phyloP scores from a whole-genome alignment of 2,113 vertebrate genomes.

The Siniperca chuatsi region DNA sequence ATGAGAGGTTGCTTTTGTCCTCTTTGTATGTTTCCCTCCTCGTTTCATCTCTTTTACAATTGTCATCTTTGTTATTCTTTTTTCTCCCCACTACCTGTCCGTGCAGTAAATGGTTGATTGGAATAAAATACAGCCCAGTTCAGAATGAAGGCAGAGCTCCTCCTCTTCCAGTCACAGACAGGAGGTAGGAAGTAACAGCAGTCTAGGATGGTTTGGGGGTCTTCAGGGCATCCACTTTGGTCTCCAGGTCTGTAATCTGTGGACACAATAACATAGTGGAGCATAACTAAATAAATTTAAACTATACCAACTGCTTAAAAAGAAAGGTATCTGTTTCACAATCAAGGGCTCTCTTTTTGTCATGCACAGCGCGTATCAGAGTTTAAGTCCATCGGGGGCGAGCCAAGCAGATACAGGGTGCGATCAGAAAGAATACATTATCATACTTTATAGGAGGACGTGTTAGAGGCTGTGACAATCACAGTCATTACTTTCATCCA shows the following conservation, averaged over 20 bases:
- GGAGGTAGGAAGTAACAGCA: slow-evolving; percentile 66
- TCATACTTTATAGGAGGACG: no score
- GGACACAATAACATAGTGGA: slow-evolving; percentile 17
- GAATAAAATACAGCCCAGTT: slow-evolving; percentile 61
- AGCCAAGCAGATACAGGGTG: no score
- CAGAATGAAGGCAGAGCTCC: slow-evolving; percentile 63
- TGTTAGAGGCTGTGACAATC: not conserved
- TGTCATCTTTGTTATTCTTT: not conserved
- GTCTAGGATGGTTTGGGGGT: slow-evolving; percentile 88
- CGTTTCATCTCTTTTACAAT: not conserved
- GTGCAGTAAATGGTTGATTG: slow-evolving; percentile 60
- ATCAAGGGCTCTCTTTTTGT: not conserved
- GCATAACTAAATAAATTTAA: not conserved
- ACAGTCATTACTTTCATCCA: no score
- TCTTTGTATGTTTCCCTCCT: slow-evolving; percentile 4
- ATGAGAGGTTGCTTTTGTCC: slow-evolving; percentile 35
- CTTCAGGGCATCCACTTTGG: slow-evolving; percentile 92
- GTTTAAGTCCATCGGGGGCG: no score
- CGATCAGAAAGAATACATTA: not conserved
- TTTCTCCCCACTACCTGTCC: slow-evolving; percentile 13
- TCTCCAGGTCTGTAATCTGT: slow-evolving; percentile 91
- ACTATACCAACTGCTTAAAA: not conserved
- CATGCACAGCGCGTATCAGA: no score
- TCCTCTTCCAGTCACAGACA: slow-evolving; percentile 62
- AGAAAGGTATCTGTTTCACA: not conserved